A percentile compares a stretch with the other conserved stretches of the same genome.
Evolutionary conservation across 2,888 invertebrate genomes (phyloP).

Genomic region (Caenorhabditis sinica): DNA sequence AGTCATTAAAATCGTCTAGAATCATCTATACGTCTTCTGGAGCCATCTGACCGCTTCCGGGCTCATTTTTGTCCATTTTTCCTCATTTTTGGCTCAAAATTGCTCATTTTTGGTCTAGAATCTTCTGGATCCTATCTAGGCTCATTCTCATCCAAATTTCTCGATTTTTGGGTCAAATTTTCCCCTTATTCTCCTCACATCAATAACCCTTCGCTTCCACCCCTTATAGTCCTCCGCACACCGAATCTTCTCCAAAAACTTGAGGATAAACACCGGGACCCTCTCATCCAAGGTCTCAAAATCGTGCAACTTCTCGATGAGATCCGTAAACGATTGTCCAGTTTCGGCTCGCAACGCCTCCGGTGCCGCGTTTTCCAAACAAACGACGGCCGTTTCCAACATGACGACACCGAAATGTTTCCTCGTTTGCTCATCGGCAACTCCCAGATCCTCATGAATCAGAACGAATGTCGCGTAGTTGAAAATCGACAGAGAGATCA

Average conservation of each 20-base stretch:
- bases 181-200: no score
- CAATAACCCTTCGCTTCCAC: constrained; percentile 39
- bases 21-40: no score
- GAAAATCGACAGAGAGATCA: constrained; percentile 41
- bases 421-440: constrained; percentile 20
- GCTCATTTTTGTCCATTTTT: neutral
- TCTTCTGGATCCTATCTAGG: neutral
- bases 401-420: constrained; percentile 23
- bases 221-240: constrained; percentile 6
- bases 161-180: no score
- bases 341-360: constrained; percentile 21
- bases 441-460: constrained; percentile 35
- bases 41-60: no score
- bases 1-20: no score
- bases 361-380: neutral
- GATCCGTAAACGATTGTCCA: constrained; percentile 29
- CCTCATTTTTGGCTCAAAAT: neutral
- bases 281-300: constrained; percentile 33
- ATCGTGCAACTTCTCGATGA: constrained; percentile 25
- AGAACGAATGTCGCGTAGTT: constrained; percentile 36
- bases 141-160: no score
- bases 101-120: neutral
- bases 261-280: constrained; percentile 31
- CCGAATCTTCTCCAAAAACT: constrained; percentile 32
- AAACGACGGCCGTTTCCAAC: neutral